These are phyloP conservation scores for Megalops atlanticus DNA, from an alignment of 2,113 vertebrate species.

Conservation along the genomic window DNA sequence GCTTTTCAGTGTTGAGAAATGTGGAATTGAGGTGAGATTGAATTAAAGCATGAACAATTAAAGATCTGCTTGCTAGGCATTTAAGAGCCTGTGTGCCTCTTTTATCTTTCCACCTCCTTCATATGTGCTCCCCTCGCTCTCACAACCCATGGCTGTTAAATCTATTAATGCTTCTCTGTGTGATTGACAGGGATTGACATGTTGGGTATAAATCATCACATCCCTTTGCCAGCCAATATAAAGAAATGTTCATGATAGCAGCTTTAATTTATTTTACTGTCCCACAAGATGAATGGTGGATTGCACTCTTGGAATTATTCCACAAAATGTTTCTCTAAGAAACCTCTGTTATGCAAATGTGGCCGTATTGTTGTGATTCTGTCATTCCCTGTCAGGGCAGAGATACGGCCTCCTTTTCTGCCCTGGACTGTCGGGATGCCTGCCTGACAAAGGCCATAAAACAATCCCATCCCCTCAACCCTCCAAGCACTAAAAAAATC, in stretches of 20 bases:
- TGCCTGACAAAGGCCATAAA: too few relatives aligned
- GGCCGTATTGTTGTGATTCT: too few relatives aligned
- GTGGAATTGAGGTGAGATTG: conserved; percentile 70
- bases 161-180: neutral
- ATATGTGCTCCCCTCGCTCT: conserved; percentile 1
- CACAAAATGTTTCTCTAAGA: too few relatives aligned
- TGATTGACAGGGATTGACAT: neutral
- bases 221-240: neutral
- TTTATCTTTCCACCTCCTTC: neutral
- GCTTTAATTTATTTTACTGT: neutral
- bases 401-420: too few relatives aligned
- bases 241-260: neutral
- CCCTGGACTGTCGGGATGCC: too few relatives aligned
- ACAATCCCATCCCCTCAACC: neutral
- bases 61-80: conserved; percentile 46
- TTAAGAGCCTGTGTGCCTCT: conserved; percentile 18
- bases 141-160: conserved; percentile 10
- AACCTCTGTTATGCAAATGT: too few relatives aligned
- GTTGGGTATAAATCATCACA: too few relatives aligned
- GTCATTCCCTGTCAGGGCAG: too few relatives aligned
- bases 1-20: conserved; percentile 61
- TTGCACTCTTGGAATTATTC: neutral
- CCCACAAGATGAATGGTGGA: neutral
- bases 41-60: conserved; percentile 74
- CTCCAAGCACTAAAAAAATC: too few relatives aligned